phyloP scores from a whole-genome alignment of 2,888 invertebrate species.

The Drosophila nr. perissopoda region DNA sequence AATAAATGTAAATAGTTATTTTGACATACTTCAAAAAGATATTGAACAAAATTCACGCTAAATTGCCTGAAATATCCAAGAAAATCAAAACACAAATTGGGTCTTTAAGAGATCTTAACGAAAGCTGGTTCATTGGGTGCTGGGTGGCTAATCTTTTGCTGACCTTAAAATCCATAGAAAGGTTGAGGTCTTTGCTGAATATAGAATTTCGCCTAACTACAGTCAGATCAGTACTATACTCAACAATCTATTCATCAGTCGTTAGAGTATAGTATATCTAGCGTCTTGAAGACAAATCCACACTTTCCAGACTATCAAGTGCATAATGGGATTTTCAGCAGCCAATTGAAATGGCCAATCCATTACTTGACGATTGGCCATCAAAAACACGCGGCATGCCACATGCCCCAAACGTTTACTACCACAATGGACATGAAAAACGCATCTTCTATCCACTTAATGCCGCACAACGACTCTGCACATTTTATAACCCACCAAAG shows the following conservation, averaged over 20 bases:
- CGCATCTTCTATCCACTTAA: conserved; percentile 64
- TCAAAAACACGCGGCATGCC: conserved; percentile 37
- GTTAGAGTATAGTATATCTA: background rate
- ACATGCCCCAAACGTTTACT: conserved; percentile 38
- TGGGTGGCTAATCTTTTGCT: background rate
- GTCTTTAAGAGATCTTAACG: background rate
- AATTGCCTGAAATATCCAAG: background rate
- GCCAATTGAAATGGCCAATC: conserved; percentile 46
- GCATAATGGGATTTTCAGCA: conserved; percentile 19
- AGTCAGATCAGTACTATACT: background rate
- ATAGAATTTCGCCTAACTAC: background rate
- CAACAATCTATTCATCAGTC: background rate
- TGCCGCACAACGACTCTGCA: conserved; percentile 34
- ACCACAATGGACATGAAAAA: conserved; percentile 56
- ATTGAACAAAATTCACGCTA: no score
- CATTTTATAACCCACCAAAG: conserved; percentile 48
- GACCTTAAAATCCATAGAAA: no score
- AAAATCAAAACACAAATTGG: background rate
- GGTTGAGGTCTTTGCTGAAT: background rate
- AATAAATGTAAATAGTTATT: no score
- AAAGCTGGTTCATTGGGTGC: fast-evolving
- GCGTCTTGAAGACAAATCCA: background rate
- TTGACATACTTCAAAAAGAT: no score
- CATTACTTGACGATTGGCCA: conserved; percentile 36
- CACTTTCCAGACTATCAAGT: background rate